Evolutionary conservation across 30 jellyfish, hydroid and myxozoan genomes (phyloP).

Genomic region (Aurelia sp.): DNA sequence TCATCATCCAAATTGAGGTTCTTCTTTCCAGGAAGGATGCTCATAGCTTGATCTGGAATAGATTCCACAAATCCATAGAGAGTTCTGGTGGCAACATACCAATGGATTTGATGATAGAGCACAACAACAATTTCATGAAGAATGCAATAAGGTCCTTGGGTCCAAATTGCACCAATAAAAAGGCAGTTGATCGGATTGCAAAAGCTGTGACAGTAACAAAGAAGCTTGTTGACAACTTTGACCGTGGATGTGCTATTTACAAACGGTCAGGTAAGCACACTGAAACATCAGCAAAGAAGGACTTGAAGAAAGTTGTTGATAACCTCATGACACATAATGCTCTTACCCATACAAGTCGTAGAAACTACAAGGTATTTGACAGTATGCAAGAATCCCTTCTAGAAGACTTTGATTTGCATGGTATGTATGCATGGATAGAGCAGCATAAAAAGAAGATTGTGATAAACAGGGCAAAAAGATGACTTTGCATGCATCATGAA

Average conservation of each 20-base stretch:
- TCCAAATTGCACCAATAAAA: slow-evolving; percentile 18
- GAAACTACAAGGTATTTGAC: slow-evolving; percentile 22
- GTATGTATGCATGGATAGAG: slow-evolving; percentile 22
- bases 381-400: not conserved
- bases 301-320: slow-evolving; percentile 27
- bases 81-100: slow-evolving; percentile 62
- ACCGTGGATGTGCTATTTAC: not conserved
- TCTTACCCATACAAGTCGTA: not conserved
- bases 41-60: slow-evolving; percentile 48
- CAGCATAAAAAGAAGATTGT: slow-evolving; percentile 2
- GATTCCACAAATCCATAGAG: slow-evolving; percentile 4
- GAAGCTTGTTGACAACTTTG: slow-evolving; percentile 31
- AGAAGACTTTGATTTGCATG: slow-evolving; percentile 29
- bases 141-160: slow-evolving; percentile 15
- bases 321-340: slow-evolving; percentile 35
- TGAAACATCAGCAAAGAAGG: slow-evolving; percentile 18
- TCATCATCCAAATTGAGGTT: slow-evolving; percentile 1
- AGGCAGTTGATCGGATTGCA: slow-evolving; percentile 31
- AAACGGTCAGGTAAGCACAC: slow-evolving; percentile 50
- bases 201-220: slow-evolving; percentile 33
- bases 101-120: slow-evolving; percentile 41
- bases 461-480: not conserved
- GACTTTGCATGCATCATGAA: not conserved
- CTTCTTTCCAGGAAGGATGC: slow-evolving; percentile 20
- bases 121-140: slow-evolving; percentile 12